Evolutionary conservation across 2,888 invertebrate genomes (phyloP), one percentile per base, ranked within the genome.

Genomic region (Phoronis australis): DNA sequence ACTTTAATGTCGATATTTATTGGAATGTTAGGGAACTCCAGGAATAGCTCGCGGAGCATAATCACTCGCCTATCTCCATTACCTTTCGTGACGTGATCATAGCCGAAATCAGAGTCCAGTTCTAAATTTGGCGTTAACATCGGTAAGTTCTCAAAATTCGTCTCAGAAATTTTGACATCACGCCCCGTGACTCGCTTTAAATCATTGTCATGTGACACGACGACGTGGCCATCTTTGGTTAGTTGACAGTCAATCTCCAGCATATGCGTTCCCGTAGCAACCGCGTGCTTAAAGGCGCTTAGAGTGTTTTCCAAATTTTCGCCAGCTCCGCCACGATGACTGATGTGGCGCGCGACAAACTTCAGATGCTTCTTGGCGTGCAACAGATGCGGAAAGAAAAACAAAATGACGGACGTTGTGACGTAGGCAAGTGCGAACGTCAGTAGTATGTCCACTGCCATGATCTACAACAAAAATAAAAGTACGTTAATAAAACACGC

Each of bases 281-380:
- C 69, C 3, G 84, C 84, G 75, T 82, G 80, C 71, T 74, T 78
- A 65, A 84, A 84, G 48, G 84, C 83, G 54, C 77, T 68, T 73
- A 84, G 78, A 1, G 84, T 84, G 57, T 85, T 85, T 71, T 85
- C 85, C 67, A 83, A 79, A 55, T 80, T 81, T 71, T 84, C 84
- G 9, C 83, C 84, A 54, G 84, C 83, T 48, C 84, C 84, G 66
- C 84, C 84, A 62, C 84, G 78, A 62, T 84, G 84, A 65, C 83
- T 83, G 50, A 84, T 84, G 63, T 84, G 84, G 42, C 77, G 73
- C 52, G 82, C 81, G 49, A 72, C 55, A 50, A 83, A 83, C 62
- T 79, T 79, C 20, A 81, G 65, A 57, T 78, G 78, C 69, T 83
- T 83, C 68, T 79, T 81, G 60, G 78, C 80, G 62, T 83, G 83